Percentiles rank a stretch among this genome's conserved stretches.
phyloP scores from a whole-genome alignment of 1,140 invertebrate genomes.

The Acarapis woodi region DNA sequence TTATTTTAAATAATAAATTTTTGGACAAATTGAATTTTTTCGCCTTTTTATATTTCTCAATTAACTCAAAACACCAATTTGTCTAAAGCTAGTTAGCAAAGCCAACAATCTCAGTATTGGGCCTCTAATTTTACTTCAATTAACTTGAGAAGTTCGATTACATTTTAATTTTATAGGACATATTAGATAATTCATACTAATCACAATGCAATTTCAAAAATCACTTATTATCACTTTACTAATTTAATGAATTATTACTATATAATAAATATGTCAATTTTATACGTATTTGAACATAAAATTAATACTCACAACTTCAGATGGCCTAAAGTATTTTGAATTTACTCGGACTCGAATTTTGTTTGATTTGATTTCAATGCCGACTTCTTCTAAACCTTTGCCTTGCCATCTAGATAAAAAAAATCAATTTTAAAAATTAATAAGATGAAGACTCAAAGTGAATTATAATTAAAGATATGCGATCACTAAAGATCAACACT shows the following conservation, averaged over 20 bases:
- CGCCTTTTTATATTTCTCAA: too few species aligned
- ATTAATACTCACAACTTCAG: conserved; percentile 58
- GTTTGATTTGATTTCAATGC: conserved; percentile 46
- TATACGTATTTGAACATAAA: background rate
- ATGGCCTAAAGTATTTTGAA: conserved; percentile 80
- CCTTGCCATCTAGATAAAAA: conserved; percentile 44
- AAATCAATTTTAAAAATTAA: background rate
- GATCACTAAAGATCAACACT: conserved; percentile 2
- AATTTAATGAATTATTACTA: background rate
- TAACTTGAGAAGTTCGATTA: too few species aligned
- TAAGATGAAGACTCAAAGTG: background rate
- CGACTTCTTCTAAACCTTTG: conserved; percentile 49
- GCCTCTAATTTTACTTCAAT: too few species aligned
- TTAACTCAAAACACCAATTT: too few species aligned
- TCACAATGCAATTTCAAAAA: background rate
- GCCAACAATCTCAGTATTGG: too few species aligned
- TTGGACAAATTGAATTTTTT: too few species aligned
- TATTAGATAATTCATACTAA: too few species aligned
- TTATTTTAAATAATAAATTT: too few species aligned
- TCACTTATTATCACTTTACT: background rate
- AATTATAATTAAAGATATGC: conserved; percentile 1
- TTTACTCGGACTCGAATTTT: conserved; percentile 65
- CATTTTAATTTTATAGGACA: too few species aligned
- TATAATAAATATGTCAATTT: background rate
- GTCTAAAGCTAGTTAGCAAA: too few species aligned